These are phyloP conservation scores for Pelmatolapia mariae DNA, from an alignment of 2,113 vertebrate species.

Conservation along the genomic window DNA sequence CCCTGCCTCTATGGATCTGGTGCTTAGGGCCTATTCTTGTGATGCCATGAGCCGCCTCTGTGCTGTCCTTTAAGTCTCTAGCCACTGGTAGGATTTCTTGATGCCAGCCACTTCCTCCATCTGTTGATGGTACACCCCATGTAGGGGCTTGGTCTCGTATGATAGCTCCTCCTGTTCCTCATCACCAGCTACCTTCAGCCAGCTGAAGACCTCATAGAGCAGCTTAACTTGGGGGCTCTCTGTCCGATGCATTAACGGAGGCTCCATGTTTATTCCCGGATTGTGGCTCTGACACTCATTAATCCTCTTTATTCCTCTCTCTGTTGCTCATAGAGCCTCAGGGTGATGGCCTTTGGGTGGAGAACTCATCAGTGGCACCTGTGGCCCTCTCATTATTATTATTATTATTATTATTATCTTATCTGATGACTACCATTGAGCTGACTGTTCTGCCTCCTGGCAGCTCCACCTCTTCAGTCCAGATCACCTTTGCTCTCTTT, in stretches of 20 bases:
- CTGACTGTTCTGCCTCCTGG: not conserved
- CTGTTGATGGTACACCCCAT: not conserved
- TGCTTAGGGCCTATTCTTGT: not conserved
- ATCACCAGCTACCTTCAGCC: not conserved
- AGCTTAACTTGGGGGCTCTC: not conserved
- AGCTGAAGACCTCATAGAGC: not conserved
- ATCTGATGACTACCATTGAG: not conserved
- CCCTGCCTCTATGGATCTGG: not conserved
- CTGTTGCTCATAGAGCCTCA: not conserved
- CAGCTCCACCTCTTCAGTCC: not conserved
- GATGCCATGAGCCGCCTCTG: not conserved
- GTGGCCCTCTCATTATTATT: not conserved
- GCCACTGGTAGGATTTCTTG: not conserved
- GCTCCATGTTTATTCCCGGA: not conserved
- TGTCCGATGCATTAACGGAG: rapidly evolving
- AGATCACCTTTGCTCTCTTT: not conserved
- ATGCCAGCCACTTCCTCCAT: not conserved
- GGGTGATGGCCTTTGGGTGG: not conserved
- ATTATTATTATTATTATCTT: not conserved
- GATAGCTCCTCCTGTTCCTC: not conserved
- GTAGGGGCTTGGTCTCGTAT: not conserved
- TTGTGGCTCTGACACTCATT: not conserved
- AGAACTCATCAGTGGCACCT: not conserved
- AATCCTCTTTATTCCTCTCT: not conserved
- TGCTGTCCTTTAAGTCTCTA: not conserved